Evolutionary conservation across 1,140 invertebrate genomes (phyloP).

Genomic region (Agraylea sexmaculata): DNA sequence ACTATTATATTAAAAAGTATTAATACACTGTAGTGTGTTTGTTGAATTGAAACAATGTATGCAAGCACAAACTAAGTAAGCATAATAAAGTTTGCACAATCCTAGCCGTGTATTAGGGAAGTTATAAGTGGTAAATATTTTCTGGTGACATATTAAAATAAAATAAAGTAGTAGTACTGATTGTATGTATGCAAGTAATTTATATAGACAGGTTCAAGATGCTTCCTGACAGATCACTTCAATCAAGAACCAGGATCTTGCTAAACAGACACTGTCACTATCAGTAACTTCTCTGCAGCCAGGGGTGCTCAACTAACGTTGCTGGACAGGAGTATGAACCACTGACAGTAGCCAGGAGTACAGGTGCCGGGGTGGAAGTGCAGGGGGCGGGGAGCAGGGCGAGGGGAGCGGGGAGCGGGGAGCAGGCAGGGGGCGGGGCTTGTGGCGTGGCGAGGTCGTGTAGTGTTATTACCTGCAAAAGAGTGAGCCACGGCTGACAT

Average conservation of each 20-base stretch:
- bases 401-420: background rate
- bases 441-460: background rate
- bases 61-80: too few relatives aligned
- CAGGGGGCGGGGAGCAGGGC: background rate
- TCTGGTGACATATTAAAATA: too few relatives aligned
- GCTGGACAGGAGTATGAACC: background rate
- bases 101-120: too few relatives aligned
- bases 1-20: too few relatives aligned
- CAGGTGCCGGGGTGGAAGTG: background rate
- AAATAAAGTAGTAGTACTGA: too few relatives aligned
- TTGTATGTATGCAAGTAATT: too few relatives aligned
- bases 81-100: too few relatives aligned
- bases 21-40: too few relatives aligned
- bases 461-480: slow-evolving; percentile 4
- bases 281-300: background rate
- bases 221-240: background rate
- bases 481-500: slow-evolving; percentile 12
- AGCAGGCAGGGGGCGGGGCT: background rate
- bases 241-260: background rate
- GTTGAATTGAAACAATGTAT: too few relatives aligned
- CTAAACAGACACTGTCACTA: background rate
- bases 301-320: too few relatives aligned
- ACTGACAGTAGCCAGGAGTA: background rate
- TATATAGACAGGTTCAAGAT: background rate
- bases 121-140: too few relatives aligned